A percentile compares a stretch with the other conserved stretches of the same genome.
Conservation (phyloP, 2,113 vertebrate genomes). For the Engystomops pustulosus region DNA sequence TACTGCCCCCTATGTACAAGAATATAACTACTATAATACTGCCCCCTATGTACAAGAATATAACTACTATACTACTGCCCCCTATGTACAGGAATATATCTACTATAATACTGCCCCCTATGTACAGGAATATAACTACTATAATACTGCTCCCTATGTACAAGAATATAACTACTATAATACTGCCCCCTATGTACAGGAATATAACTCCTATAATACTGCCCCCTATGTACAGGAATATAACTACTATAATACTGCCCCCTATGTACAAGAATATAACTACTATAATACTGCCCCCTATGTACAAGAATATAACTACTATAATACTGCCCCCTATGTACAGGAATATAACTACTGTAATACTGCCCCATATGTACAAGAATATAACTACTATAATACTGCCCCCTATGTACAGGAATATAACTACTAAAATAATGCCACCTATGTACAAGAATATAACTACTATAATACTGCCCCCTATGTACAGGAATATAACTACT, state of each 20-base stretch:
- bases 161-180: constrained; percentile 8
- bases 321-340: neutral
- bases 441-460: neutral
- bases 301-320: neutral
- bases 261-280: neutral
- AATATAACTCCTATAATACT: constrained; percentile 4
- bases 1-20: too few relatives aligned
- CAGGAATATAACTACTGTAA: too few relatives aligned
- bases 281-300: constrained; percentile 1
- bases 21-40: neutral
- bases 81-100: neutral
- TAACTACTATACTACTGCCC: neutral
- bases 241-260: constrained; percentile 6
- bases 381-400: neutral
- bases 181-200: neutral
- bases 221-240: neutral
- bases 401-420: neutral
- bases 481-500: constrained; percentile 3
- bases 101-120: neutral
- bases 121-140: neutral
- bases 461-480: neutral
- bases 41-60: neutral
- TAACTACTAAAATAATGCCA: neutral
- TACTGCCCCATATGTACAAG: neutral
- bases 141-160: neutral